Percentiles rank a stretch among this genome's conserved stretches.
Evolutionary conservation across 2,113 vertebrate species (phyloP).

Genomic region (Psammodynastes pulverulentus): DNA sequence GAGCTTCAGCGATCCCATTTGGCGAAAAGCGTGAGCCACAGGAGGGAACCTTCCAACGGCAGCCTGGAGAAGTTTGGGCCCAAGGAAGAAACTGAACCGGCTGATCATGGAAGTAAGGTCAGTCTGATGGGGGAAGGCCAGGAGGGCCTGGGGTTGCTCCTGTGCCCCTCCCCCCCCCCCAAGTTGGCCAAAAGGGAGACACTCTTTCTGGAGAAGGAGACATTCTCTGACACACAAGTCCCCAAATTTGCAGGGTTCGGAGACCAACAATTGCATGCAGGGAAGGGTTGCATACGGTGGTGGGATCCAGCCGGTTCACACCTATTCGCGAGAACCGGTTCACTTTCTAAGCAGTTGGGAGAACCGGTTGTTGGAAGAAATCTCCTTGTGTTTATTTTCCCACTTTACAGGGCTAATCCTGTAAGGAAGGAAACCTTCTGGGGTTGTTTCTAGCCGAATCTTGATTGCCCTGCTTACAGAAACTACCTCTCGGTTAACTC

Average conservation of each 20-base stretch:
- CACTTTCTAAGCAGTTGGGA: too few relatives aligned
- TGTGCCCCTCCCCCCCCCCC: neutral
- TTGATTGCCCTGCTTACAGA: too few relatives aligned
- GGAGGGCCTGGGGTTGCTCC: accelerated
- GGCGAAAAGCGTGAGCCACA: conserved; percentile 79
- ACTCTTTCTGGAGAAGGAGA: neutral
- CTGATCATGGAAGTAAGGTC: conserved; percentile 86
- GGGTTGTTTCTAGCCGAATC: too few relatives aligned
- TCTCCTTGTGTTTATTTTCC: too few relatives aligned
- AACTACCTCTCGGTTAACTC: too few relatives aligned
- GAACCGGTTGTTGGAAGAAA: too few relatives aligned
- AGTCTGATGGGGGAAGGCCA: conserved; percentile 11
- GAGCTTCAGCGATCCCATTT: conserved; percentile 86
- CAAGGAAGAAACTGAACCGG: conserved; percentile 83
- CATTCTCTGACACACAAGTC: neutral
- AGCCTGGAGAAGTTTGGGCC: conserved; percentile 81
- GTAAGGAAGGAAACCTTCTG: too few relatives aligned
- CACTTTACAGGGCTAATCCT: too few relatives aligned
- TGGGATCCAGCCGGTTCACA: too few relatives aligned
- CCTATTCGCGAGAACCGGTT: too few relatives aligned
- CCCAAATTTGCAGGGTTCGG: neutral
- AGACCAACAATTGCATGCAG: neutral
- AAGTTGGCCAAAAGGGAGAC: neutral
- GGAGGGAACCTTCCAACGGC: conserved; percentile 87
- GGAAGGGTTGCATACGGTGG: too few relatives aligned